These are phyloP conservation scores for Wiebesia pumilae DNA, from an alignment of 1,140 invertebrate species.

Conservation along the genomic window DNA sequence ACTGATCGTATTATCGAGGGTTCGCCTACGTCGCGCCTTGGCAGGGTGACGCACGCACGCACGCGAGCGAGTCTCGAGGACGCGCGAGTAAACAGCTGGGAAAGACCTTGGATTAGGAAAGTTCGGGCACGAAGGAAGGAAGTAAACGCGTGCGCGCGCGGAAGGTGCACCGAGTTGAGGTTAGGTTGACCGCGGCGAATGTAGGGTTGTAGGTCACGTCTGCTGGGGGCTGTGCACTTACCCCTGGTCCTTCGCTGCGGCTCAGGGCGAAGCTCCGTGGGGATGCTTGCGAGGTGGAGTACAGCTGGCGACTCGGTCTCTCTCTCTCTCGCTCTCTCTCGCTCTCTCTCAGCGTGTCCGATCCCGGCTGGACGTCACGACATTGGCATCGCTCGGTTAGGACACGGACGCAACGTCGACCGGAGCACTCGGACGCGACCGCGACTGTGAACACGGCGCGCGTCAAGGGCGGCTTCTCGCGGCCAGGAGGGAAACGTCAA, in stretches of 20 bases:
- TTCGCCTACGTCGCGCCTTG: too few species aligned
- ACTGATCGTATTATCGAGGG: too few species aligned
- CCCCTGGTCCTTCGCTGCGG: conserved; percentile 66
- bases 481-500: conserved; percentile 61
- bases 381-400: background rate
- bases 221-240: conserved; percentile 56
- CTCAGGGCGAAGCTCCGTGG: background rate
- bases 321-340: too few species aligned
- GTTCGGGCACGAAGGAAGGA: conserved; percentile 50
- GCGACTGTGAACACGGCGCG: conserved; percentile 11
- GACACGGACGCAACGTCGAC: background rate
- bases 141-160: conserved; percentile 55
- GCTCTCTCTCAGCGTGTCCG: background rate
- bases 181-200: conserved; percentile 71
- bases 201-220: conserved; percentile 74
- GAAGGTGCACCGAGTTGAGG: conserved; percentile 61
- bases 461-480: conserved; percentile 50
- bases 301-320: background rate
- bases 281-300: background rate
- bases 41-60: too few species aligned
- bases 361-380: conserved; percentile 13
- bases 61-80: conserved; percentile 29
- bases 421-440: background rate
- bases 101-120: too few species aligned
- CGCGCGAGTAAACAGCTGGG: background rate